Base-by-base conservation (phyloP, 1,140 invertebrate genomes). In the Rhopalosiphum padi region DNA sequence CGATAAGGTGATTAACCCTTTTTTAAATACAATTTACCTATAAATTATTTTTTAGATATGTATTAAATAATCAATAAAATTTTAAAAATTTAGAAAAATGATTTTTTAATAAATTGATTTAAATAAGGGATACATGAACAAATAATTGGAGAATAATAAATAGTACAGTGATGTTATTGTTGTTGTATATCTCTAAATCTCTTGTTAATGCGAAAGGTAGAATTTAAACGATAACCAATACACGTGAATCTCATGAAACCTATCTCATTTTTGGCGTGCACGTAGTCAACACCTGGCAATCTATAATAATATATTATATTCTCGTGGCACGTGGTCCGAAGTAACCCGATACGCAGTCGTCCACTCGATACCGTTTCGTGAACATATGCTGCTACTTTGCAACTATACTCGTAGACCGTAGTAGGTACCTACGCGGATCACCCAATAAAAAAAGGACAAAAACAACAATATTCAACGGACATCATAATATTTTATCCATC, bases 331-430 rank as follows among this genome's bases (percentile, higher is more conserved):
- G 91, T 93, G 91, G 82, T 86, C 35, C 82, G 25, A 18, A 35
- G 91, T 93, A 93, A 93, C 55, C 25, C 91, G 77, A 93, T 93
- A 53, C 77, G 41, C 46, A 25, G 90, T 35, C 68, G 91, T 82
- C 82, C 91, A 93, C 43, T 86, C 77, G 82, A 93, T 93, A 86
- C 82, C 82, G 48, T 86, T 86, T 51, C 55, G 91, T 92, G 46
- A 85, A 48, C 91, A 93, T 35, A 93, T 93, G 91, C 82, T 93
- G 91, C 51, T 68, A 55, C 82, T 93, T 53, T 43, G 7, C 60
- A 77, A 83, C 89, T 51, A 43, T 37, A 30, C 48, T 53, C 25
- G 35, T 60, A 43, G 18, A n/a, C 53, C 30, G n/a, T 18, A 21
- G 51, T 51, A 51, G 15, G 48, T n/a, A n/a, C 60, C 55, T 60